Conservation (phyloP, 1,140 invertebrate species). For the Heliconius nattereri region DNA sequence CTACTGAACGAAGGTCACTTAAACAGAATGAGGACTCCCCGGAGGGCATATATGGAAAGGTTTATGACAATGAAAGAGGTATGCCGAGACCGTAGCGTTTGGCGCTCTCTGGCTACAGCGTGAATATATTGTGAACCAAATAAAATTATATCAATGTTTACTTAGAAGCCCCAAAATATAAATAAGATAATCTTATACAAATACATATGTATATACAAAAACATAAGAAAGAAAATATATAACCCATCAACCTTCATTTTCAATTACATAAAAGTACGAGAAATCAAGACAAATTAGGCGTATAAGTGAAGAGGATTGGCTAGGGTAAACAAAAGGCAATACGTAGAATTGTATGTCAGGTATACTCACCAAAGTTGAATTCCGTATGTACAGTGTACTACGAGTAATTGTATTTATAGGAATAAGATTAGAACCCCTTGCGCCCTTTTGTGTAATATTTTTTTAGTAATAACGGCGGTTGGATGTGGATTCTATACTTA, state of each 20-base stretch:
- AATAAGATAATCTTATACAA: too few species aligned
- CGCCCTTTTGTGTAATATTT: neutral
- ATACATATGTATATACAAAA: neutral
- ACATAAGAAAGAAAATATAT: neutral
- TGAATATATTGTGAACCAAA: too few species aligned
- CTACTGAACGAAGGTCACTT: too few species aligned
- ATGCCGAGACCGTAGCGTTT: too few species aligned
- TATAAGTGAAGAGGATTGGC: neutral
- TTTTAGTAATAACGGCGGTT: too few species aligned
- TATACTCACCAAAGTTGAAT: conserved; percentile 35
- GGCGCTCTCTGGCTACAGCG: too few species aligned
- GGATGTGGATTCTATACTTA: too few species aligned
- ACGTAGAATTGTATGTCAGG: conserved; percentile 32
- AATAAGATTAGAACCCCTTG: neutral
- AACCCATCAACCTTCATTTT: neutral
- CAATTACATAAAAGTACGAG: neutral
- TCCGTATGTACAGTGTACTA: neutral
- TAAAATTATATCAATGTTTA: too few species aligned
- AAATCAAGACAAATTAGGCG: conserved; percentile 24
- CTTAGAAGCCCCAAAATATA: too few species aligned
- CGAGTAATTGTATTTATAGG: neutral
- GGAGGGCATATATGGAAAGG: too few species aligned
- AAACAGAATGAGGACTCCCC: too few species aligned
- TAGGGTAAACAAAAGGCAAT: conserved; percentile 34
- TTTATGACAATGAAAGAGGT: too few species aligned